These are phyloP conservation scores for Macrobrachium nipponense DNA, from an alignment of 1,140 invertebrate genomes.

Conservation along the genomic window DNA sequence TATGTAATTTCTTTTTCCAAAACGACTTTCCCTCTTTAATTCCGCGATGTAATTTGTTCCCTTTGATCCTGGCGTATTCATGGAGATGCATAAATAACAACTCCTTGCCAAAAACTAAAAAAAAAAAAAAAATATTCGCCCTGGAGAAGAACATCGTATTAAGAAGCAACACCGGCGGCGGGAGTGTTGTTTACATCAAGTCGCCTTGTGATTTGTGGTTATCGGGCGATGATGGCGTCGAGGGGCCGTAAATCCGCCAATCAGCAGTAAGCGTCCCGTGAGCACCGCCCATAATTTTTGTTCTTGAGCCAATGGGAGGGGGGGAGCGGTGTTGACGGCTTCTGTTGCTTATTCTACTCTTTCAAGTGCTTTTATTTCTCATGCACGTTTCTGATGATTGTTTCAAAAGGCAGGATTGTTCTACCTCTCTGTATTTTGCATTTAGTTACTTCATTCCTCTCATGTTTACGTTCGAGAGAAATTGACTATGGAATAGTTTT, in stretches of 20 bases:
- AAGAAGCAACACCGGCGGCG: not conserved
- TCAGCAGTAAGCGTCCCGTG: slow-evolving; percentile 40
- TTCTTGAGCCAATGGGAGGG: slow-evolving; percentile 52
- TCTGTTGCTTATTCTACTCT: slow-evolving; percentile 2
- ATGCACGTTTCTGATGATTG: not conserved
- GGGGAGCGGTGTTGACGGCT: slow-evolving; percentile 1
- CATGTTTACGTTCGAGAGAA: no score
- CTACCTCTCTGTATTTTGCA: no score
- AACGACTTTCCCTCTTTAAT: no score
- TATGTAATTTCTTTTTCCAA: no score
- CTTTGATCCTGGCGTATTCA: not conserved
- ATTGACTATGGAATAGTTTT: no score
- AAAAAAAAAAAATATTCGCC: no score
- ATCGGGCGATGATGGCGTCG: slow-evolving; percentile 56
- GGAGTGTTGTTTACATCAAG: slow-evolving; percentile 51
- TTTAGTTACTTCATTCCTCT: no score
- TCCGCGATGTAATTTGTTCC: not conserved
- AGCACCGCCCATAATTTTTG: slow-evolving; percentile 64
- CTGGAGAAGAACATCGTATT: not conserved
- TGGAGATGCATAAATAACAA: not conserved
- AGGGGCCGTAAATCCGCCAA: slow-evolving; percentile 55
- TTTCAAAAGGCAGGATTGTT: no score
- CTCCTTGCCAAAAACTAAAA: not conserved
- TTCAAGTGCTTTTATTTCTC: slow-evolving; percentile 2
- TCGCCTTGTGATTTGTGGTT: slow-evolving; percentile 54